A percentile compares a stretch with the other conserved stretches of the same genome.
Conservation (phyloP, 2,113 vertebrate genomes). For the Columba livia region DNA sequence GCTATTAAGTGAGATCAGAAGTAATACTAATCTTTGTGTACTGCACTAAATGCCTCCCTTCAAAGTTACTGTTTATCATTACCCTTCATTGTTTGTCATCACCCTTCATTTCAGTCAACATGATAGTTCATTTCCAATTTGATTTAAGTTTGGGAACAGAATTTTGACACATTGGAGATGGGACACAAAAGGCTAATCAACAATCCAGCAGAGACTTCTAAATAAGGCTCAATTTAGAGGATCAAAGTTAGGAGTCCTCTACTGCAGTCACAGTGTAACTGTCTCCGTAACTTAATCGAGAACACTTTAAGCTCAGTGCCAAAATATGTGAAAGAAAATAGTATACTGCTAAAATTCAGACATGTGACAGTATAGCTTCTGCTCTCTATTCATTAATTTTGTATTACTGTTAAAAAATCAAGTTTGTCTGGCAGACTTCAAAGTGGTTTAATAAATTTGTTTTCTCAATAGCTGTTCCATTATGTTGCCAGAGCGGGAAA, state of each 20-base stretch:
- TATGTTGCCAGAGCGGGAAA: constrained; percentile 18
- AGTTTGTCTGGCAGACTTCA: constrained; percentile 23
- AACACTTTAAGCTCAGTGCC: background rate
- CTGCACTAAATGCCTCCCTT: constrained; percentile 46
- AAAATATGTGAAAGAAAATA: background rate
- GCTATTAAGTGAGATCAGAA: constrained; percentile 67
- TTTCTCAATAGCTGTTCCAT: constrained; percentile 20
- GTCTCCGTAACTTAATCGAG: background rate
- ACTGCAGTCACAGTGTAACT: background rate
- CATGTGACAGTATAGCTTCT: background rate
- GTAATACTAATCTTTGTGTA: constrained; percentile 63
- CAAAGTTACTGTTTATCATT: constrained; percentile 69
- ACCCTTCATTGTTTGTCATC: constrained; percentile 68
- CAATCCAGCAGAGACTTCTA: constrained; percentile 10
- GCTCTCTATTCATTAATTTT: constrained; percentile 36
- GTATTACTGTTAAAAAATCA: background rate
- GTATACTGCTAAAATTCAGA: background rate
- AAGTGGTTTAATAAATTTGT: constrained; percentile 24
- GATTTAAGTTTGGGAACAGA: constrained; percentile 51
- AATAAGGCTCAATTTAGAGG: constrained; percentile 32
- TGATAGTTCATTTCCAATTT: constrained; percentile 55
- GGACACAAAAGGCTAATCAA: constrained; percentile 38
- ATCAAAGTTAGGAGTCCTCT: background rate
- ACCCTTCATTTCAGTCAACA: constrained; percentile 54
- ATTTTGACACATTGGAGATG: constrained; percentile 40